These are phyloP conservation scores for Sebastes taczanowskii DNA, from an alignment of 2,797 vertebrate species.

Conservation along the genomic window DNA sequence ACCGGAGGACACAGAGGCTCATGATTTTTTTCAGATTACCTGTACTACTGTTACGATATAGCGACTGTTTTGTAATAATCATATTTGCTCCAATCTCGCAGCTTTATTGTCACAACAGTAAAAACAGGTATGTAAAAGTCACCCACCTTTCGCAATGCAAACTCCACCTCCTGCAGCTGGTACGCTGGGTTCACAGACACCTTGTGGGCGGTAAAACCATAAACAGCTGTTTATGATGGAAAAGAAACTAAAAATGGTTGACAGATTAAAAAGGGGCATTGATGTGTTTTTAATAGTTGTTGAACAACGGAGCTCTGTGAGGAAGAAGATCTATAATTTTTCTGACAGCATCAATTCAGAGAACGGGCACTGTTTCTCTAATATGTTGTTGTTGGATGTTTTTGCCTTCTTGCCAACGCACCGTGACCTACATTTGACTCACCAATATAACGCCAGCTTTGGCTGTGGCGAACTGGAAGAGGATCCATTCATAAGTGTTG, in stretches of 20 bases:
- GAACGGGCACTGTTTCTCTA: not conserved
- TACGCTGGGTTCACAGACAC: conserved; percentile 94
- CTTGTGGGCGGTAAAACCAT: conserved; percentile 64
- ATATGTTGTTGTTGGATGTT: too few relatives aligned
- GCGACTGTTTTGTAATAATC: too few relatives aligned
- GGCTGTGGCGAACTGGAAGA: conserved; percentile 92
- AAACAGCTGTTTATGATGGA: not conserved
- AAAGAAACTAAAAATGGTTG: not conserved
- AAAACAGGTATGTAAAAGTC: not conserved
- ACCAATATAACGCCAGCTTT: conserved; percentile 94
- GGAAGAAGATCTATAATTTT: too few relatives aligned
- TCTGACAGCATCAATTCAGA: not conserved
- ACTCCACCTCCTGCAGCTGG: conserved; percentile 88
- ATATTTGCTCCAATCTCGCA: too few relatives aligned
- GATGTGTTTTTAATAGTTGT: not conserved
- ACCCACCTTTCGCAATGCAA: conserved; percentile 85
- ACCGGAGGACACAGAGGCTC: too few relatives aligned
- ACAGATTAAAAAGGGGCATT: not conserved
- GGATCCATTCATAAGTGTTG: conserved; percentile 92
- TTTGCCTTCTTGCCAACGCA: not conserved
- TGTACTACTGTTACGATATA: too few relatives aligned
- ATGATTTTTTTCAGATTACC: too few relatives aligned
- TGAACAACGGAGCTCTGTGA: too few relatives aligned
- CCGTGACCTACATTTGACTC: conserved; percentile 48
- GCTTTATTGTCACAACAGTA: not conserved